Percentiles rank a stretch among this genome's conserved stretches.
phyloP scores from a whole-genome alignment of 2,888 invertebrate species.

The Epirrita christyi region DNA sequence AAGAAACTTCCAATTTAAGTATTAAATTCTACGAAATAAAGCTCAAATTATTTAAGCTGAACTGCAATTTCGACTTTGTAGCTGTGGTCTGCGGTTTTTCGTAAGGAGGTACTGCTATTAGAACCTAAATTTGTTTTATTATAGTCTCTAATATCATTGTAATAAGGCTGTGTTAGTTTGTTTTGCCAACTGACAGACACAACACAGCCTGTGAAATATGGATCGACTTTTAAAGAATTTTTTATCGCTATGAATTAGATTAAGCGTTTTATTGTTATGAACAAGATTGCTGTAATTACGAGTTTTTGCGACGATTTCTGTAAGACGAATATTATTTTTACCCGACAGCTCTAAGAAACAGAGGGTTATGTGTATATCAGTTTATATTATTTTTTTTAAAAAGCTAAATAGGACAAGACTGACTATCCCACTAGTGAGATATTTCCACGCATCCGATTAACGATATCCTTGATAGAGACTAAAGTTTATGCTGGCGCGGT shows the following conservation, averaged over 20 bases:
- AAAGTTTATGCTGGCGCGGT: no score
- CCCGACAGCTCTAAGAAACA: background rate
- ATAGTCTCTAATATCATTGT: slow-evolving; percentile 8
- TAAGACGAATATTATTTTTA: slow-evolving; percentile 5
- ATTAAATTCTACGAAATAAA: slow-evolving; percentile 2
- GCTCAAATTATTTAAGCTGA: slow-evolving; percentile 5
- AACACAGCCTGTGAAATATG: slow-evolving; percentile 30
- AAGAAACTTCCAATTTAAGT: background rate
- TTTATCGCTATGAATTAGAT: slow-evolving; percentile 16
- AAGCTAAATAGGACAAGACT: no score
- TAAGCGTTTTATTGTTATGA: slow-evolving; percentile 26
- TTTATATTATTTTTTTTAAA: no score
- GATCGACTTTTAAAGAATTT: slow-evolving; percentile 23
- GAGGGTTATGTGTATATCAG: no score
- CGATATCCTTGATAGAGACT: no score
- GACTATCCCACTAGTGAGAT: no score
- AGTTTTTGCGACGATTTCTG: slow-evolving; percentile 19
- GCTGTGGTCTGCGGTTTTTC: slow-evolving; percentile 27
- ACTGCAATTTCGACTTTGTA: slow-evolving; percentile 15
- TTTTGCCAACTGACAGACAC: slow-evolving; percentile 12
- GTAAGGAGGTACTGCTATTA: slow-evolving; percentile 14
- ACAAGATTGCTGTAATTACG: slow-evolving; percentile 13
- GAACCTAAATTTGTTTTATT: background rate
- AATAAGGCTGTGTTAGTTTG: slow-evolving; percentile 5
- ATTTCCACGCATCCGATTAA: no score